Conservation (phyloP, 2,113 vertebrate species). For the Nicator chloris region DNA sequence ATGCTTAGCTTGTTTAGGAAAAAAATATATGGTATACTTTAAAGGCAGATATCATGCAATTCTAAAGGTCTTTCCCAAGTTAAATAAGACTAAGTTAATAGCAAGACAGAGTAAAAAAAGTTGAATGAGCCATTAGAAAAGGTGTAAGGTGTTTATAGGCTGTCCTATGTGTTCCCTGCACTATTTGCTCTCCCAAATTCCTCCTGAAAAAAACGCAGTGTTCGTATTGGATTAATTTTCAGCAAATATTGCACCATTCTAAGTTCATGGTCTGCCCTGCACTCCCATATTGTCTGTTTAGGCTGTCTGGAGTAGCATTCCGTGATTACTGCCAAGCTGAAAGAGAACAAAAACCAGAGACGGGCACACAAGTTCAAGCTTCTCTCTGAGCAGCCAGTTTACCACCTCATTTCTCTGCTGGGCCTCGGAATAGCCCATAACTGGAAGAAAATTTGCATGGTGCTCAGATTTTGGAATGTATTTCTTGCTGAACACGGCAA, state of each 20-base stretch:
- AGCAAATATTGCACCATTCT: background rate
- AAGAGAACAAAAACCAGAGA: background rate
- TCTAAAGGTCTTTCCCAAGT: background rate
- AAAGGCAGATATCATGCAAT: background rate
- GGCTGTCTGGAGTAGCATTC: background rate
- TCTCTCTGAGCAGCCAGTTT: background rate
- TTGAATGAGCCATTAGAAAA: background rate
- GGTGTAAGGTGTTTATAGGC: background rate
- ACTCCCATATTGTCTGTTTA: background rate
- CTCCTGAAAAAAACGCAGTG: background rate
- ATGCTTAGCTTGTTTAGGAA: background rate
- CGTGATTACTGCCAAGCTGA: background rate
- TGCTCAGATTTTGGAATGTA: background rate
- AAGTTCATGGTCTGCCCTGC: background rate
- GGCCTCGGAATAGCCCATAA: background rate
- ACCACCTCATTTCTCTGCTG: background rate
- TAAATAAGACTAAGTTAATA: background rate
- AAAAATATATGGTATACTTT: background rate
- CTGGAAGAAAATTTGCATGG: background rate
- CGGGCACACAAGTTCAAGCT: background rate
- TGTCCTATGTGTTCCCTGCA: background rate
- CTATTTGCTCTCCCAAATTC: background rate
- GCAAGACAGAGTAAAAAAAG: background rate
- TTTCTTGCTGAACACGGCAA: background rate
- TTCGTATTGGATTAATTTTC: background rate